Conservation (phyloP, 2,888 invertebrate genomes). For the Pimpla rufipes region DNA sequence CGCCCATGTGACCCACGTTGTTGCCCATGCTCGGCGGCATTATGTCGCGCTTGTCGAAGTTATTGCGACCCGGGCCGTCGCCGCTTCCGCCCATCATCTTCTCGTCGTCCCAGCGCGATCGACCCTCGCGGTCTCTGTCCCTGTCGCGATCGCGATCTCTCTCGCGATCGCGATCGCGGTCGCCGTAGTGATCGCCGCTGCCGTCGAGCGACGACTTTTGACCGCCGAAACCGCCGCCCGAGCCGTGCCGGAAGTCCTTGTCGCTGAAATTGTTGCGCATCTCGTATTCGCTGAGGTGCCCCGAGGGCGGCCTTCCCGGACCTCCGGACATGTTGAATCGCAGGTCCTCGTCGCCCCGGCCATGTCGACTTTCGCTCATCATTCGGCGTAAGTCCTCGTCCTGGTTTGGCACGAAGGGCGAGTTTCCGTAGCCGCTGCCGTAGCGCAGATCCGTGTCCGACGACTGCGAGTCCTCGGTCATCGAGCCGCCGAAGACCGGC, state of each 20-base stretch:
- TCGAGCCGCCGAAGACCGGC: constrained; percentile 80
- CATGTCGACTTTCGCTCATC: constrained; percentile 69
- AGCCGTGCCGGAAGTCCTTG: constrained; percentile 78
- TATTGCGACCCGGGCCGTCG: constrained; percentile 71
- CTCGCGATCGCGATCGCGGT: constrained; percentile 68
- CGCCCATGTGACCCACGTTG: constrained; percentile 70
- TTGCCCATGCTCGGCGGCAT: constrained; percentile 74
- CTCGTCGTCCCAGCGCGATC: constrained; percentile 80
- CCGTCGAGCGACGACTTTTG: constrained; percentile 68
- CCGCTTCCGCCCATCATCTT: constrained; percentile 73
- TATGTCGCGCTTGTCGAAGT: constrained; percentile 79
- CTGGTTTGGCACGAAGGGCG: constrained; percentile 71
- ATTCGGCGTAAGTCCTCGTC: constrained; percentile 79
- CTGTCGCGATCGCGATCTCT: constrained; percentile 72
- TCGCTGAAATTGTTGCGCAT: constrained; percentile 77
- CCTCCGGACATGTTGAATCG: constrained; percentile 77
- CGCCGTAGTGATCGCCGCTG: constrained; percentile 68
- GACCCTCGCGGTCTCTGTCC: constrained; percentile 69
- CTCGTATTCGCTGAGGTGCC: constrained; percentile 76
- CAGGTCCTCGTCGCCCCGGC: constrained; percentile 77
- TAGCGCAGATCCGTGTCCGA: constrained; percentile 81
- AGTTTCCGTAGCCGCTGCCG: constrained; percentile 70
- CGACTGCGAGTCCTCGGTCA: constrained; percentile 79
- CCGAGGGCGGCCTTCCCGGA: constrained; percentile 75
- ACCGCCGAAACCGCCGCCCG: too few species aligned